phyloP scores from a whole-genome alignment of 2,797 vertebrate genomes.

The Liasis olivaceus region DNA sequence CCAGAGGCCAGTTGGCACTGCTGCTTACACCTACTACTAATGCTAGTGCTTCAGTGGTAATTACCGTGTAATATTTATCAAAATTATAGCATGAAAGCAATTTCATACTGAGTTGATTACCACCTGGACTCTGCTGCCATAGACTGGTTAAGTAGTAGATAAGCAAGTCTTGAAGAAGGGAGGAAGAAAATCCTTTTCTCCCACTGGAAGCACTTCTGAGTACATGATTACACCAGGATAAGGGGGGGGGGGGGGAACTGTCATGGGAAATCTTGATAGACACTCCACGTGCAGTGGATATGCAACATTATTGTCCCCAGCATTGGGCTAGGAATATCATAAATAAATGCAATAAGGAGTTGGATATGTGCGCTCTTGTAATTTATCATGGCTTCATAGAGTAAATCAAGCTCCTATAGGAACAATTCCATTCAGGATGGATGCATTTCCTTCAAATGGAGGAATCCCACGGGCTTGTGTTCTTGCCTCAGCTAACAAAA shows the following conservation, averaged over 20 bases:
- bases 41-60: constrained; percentile 49
- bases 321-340: background rate
- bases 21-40: constrained; percentile 59
- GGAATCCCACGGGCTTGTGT: background rate
- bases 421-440: background rate
- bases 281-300: background rate
- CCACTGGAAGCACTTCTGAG: constrained; percentile 11
- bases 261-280: background rate
- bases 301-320: background rate
- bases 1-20: constrained; percentile 23
- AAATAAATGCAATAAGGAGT: background rate
- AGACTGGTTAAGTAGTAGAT: constrained; percentile 45
- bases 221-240: background rate
- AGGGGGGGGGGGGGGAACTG: background rate
- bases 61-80: constrained; percentile 52
- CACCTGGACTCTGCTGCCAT: constrained; percentile 48
- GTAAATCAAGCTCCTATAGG: background rate
- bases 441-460: background rate
- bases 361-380: background rate
- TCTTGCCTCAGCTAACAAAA: background rate
- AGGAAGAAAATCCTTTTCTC: constrained; percentile 22
- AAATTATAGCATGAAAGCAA: constrained; percentile 63
- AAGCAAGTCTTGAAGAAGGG: constrained; percentile 11
- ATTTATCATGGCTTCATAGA: background rate
- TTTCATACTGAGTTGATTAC: constrained; percentile 63